Conservation (phyloP, 37 sponge, comb jelly and placozoan species). For the Spongilla lacustris region DNA sequence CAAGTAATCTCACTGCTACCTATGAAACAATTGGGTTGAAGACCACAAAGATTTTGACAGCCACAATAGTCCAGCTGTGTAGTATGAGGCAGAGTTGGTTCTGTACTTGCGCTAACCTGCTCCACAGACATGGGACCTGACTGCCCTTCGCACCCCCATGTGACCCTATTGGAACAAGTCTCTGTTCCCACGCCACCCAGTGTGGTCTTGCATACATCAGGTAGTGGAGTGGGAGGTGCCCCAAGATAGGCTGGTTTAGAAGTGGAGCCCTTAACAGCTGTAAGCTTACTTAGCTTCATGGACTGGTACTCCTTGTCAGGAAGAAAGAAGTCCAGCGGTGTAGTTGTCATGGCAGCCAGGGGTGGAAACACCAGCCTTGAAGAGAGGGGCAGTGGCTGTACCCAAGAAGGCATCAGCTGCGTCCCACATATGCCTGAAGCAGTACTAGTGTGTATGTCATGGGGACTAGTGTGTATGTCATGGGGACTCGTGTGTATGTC, state of each 20-base stretch:
- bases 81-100: neutral
- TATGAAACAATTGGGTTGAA: neutral
- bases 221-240: too few species aligned
- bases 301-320: constrained; percentile 20
- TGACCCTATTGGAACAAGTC: neutral
- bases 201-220: too few species aligned
- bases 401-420: neutral
- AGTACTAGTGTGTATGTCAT: neutral
- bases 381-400: neutral
- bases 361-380: neutral
- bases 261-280: neutral
- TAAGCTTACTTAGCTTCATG: constrained; percentile 14
- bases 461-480: neutral
- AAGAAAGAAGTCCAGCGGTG: constrained; percentile 7
- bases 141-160: neutral
- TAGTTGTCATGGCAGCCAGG: neutral
- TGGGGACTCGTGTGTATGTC: too few species aligned
- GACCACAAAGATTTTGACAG: neutral
- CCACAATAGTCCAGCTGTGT: neutral
- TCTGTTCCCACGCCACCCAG: neutral
- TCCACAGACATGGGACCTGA: neutral
- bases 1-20: neutral
- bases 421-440: neutral
- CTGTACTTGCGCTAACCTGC: neutral
- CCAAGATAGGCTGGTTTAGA: too few species aligned